Base-by-base conservation (phyloP, 2,888 invertebrate genomes). In the Seira ritae region DNA sequence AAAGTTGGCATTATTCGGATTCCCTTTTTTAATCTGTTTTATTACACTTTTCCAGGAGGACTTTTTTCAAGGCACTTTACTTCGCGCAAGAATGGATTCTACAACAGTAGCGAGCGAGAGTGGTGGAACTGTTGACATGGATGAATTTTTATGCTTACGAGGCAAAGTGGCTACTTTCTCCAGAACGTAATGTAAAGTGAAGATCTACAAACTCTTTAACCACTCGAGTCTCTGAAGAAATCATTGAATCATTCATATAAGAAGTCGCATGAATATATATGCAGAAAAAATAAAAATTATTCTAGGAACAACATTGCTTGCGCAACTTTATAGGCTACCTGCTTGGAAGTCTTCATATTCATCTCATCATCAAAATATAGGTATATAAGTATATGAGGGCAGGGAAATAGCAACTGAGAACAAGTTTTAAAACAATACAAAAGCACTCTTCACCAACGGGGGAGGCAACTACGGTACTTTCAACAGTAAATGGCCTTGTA, bases 21-120 rank as follows among this genome's bases (percentile, higher is more conserved):
- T 31, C 12, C 55, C 17, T n/a, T 55, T 42, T 55, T 55, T 55
- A 55, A 55, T 55, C 55, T 55, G 55, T 55, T 55, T 55, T 55
- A 55, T 55, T 55, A 55, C 55, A 8, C 55, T 55, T n/a, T 55
- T 15, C 12, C 6, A 42, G 12, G 12, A 55, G 2, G 55, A 55
- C 17, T n/a, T 8, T 55, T 55, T 55, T 55, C 15, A 55, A n/a
- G 12, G 55, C 55, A 8, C 8, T 31, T 31, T 31, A n/a, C 55
- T 55, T 55, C 15, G 12, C 55, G 3, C 6, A 17, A 55, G 55
- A n/a, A 55, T 15, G 17, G 12, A 15, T 55, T 12, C 3, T 3
- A 55, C 55, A 17, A 17, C 42, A 8, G 42, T 42, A 42, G n/a
- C 31, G 31, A 31, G 31, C 31, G 31, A 2, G 12, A 55, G n/a